Base-by-base conservation (phyloP, 2,888 invertebrate genomes). In the Zaprionus bogoriensis region DNA sequence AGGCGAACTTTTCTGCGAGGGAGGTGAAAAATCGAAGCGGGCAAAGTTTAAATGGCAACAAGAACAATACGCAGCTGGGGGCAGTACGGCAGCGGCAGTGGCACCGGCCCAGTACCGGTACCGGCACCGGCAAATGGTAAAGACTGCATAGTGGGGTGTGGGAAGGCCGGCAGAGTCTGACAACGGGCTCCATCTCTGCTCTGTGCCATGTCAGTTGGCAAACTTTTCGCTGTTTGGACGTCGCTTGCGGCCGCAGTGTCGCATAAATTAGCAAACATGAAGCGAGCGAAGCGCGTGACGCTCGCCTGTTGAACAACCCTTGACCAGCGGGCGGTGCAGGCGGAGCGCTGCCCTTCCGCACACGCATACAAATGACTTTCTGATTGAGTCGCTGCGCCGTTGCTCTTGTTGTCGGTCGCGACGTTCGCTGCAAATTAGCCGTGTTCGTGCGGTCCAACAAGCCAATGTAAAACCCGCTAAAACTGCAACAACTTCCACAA, bases 211-310 rank as follows among this genome's bases (percentile, higher is more conserved):
- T 67, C 77, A 70, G 67, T 55, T 69, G 59, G 59, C 44, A 64
- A 78, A 85, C 59, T 79, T 79, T 79, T 55, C 46, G 52, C 61
- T 68, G 47, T 69, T 71, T 54, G 65, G 36, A 61, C 63, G 51
- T 48, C 42, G 65, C 60, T 67, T 64, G 74, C 36, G 77, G 77
- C 73, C 63, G 80, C 77, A 63, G 59, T 36, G 63, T 57, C 67
- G 80, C 84, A 80, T 80, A 80, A 80, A 80, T 80, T 86, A 86
- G 80, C 80, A 60, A 80, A 86, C 86, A 86, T 79, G 86, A 64
- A 67, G 60, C 61, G 60, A 57, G 51, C 50, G 55, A 39, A 57
- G 75, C 78, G 71, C 67, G 67, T 74, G 82, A 63, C 80, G 66
- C 53, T 32, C 41, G 74, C 54, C 39, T 42, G 42, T 50, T 53